Base-by-base conservation (phyloP, 2,888 invertebrate genomes). In the Ptychoptera contaminata region DNA sequence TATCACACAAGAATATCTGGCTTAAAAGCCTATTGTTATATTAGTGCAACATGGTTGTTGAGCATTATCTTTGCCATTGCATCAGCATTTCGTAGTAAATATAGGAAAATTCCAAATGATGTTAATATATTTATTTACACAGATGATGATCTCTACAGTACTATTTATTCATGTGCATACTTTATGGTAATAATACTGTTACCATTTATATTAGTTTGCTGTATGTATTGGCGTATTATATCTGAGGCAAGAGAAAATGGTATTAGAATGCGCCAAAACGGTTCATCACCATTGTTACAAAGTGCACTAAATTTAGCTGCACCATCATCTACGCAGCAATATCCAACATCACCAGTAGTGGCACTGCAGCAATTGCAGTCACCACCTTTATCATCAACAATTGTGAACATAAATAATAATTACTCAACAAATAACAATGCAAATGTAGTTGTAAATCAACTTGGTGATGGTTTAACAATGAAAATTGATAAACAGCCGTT, bases 1-100 rank as follows among this genome's bases (percentile, higher is more conserved):
- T 76, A 76, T 57, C 71, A 71, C 53, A 68, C 70, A 51, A 61
- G 64, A 41, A 68, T 69, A 43, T 67, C 67, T 37, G 62, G 61
- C 15, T 53, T 63, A 2, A 63, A 63, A 38, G 63, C 67, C 1
- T 67, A 63, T 59, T 52, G 63, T 15, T 55, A 68, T 44, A 68
- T 69, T 8, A 62, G 60, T 2, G 52, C 61, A 16, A 62, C 63
- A 35, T 68, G 68, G 68, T 50, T 56, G 3, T 52, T 65, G 44
- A 62, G 65, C 35, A 58, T 64, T 15, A 50, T 63, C 2, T 67
- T 67, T 44, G 66, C 67, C 7, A 58, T 60, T 2, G 53, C 65
- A 12, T 67, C 67, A 1, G 65, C 65, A 2, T 58, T 65, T 11
- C 56, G 66, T 8, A 59, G 59, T 57, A 12, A 52, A 58, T 35